phyloP scores from a whole-genome alignment of 2,113 vertebrate genomes.

The Eulemur macaco region DNA sequence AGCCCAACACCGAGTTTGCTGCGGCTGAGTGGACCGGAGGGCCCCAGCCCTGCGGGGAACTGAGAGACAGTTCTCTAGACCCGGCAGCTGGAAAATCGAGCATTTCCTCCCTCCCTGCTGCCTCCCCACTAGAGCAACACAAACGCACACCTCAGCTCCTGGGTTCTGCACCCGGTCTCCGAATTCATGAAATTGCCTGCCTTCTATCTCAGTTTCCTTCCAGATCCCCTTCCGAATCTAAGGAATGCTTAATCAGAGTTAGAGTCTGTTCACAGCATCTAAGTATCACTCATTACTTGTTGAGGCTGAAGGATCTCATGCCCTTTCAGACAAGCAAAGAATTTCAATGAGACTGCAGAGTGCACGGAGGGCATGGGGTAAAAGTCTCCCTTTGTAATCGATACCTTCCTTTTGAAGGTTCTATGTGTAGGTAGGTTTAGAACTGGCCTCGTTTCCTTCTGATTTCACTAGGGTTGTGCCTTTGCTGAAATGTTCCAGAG shows the following conservation, averaged over 20 bases:
- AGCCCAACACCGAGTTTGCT: neutral
- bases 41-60: neutral
- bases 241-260: neutral
- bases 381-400: neutral
- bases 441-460: neutral
- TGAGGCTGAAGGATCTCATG: neutral
- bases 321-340: neutral
- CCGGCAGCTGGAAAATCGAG: neutral
- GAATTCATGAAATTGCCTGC: neutral
- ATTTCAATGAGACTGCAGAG: neutral
- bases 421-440: neutral
- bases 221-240: neutral
- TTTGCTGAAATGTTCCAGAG: neutral
- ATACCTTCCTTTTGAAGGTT: neutral
- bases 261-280: neutral
- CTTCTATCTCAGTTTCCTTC: neutral
- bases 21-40: neutral
- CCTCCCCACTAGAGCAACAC: neutral
- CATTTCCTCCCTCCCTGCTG: neutral
- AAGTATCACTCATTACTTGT: neutral
- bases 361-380: neutral
- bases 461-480: neutral
- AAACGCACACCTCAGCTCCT: neutral
- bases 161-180: neutral
- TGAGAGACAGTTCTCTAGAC: neutral